A percentile compares a stretch with the other conserved stretches of the same genome.
Conservation (phyloP, 2,113 vertebrate species). For the Todiramphus chloris region DNA sequence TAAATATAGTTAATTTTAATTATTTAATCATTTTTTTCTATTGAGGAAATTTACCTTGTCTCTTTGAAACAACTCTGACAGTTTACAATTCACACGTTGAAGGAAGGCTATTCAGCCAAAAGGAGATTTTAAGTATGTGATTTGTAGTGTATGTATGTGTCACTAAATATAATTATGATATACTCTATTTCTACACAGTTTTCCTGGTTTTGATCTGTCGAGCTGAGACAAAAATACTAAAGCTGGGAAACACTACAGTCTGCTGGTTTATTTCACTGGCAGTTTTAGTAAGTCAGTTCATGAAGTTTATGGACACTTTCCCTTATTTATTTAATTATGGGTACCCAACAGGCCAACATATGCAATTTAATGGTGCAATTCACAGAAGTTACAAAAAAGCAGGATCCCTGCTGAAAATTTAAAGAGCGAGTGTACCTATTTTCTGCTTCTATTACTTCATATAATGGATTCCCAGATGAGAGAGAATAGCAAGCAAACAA, state of each 20-base stretch:
- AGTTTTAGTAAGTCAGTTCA: not conserved
- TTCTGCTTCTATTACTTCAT: slow-evolving; percentile 56
- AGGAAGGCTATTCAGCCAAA: not conserved
- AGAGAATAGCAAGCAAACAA: slow-evolving; percentile 44
- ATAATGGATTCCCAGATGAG: slow-evolving; percentile 60
- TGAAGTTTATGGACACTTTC: not conserved
- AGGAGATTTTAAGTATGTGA: not conserved
- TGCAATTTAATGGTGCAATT: slow-evolving; percentile 66
- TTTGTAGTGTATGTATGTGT: fast-evolving
- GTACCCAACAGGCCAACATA: slow-evolving; percentile 58
- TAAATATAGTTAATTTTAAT: not conserved
- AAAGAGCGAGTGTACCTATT: slow-evolving; percentile 50
- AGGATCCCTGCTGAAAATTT: slow-evolving; percentile 64
- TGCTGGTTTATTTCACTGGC: not conserved
- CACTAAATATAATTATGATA: not conserved
- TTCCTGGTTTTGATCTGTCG: not conserved
- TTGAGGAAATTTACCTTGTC: not conserved
- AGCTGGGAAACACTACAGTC: not conserved
- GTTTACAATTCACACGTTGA: not conserved
- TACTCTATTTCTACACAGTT: not conserved
- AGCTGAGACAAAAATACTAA: not conserved
- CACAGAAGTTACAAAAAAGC: slow-evolving; percentile 50
- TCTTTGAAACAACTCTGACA: not conserved
- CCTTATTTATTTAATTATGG: slow-evolving; percentile 37
- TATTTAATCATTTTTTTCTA: not conserved